Conservation (phyloP, 2,888 invertebrate genomes). For the Dasypolia templi region DNA sequence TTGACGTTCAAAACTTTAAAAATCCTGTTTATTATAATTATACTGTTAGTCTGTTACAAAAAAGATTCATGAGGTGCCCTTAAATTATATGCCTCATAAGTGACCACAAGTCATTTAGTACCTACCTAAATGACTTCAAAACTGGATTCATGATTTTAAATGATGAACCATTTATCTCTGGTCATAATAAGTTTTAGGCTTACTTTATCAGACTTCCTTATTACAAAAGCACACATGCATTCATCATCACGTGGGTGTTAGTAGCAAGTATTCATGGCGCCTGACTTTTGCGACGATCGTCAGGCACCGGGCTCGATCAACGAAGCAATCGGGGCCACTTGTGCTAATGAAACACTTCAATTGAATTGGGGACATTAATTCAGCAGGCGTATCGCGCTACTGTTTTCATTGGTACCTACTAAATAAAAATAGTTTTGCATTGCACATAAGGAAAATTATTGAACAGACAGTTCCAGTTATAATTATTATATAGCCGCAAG, state of each 20-base stretch:
- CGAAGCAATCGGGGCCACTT: conserved; percentile 90
- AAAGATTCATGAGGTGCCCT: neutral
- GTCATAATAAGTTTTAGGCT: conserved; percentile 35
- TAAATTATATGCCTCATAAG: neutral
- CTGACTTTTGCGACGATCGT: conserved; percentile 79
- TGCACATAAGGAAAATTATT: conserved; percentile 58
- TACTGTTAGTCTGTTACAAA: too few species aligned
- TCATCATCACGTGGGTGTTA: conserved; percentile 65
- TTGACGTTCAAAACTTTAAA: conserved; percentile 7
- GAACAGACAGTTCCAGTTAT: conserved; percentile 17
- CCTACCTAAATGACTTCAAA: neutral
- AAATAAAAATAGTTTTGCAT: conserved; percentile 70
- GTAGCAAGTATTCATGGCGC: conserved; percentile 70
- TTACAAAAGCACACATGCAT: conserved; percentile 64
- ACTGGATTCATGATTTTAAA: conserved; percentile 6
- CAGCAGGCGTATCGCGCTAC: conserved; percentile 79
- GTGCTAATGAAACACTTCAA: conserved; percentile 90
- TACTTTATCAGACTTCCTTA: conserved; percentile 61
- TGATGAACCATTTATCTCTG: conserved; percentile 17
- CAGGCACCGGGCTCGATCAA: conserved; percentile 81
- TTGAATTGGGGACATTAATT: conserved; percentile 90
- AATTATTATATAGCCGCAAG: conserved; percentile 19
- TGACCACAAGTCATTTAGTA: too few species aligned
- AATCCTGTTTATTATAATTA: neutral
- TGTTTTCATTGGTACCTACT: conserved; percentile 83